Conservation (phyloP, 2,888 invertebrate genomes). For the Drosophila demipolita region DNA sequence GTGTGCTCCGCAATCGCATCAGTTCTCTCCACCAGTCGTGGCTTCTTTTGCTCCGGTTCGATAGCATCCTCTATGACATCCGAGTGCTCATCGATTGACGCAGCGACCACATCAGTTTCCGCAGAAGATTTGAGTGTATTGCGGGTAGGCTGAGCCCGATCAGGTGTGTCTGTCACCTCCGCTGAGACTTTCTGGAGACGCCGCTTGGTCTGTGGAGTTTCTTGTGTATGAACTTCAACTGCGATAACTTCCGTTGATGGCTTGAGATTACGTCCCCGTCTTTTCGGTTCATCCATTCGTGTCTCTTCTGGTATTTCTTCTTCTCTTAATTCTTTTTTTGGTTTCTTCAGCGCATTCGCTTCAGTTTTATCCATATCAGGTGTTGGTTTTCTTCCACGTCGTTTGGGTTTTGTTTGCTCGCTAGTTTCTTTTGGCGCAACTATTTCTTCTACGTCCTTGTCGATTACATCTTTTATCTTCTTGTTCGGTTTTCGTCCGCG, state of each 20-base stretch:
- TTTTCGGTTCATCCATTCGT: not conserved
- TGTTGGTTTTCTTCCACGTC: constrained; percentile 11
- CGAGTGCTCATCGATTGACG: constrained; percentile 3
- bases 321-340: not conserved
- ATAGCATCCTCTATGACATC: constrained; percentile 20
- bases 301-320: not conserved
- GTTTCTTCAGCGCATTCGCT: not conserved
- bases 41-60: constrained; percentile 22
- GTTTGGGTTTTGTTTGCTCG: constrained; percentile 1
- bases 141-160: constrained; percentile 25
- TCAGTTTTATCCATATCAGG: not conserved
- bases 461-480: not conserved
- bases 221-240: not conserved
- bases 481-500: constrained; percentile 17
- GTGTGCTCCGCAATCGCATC: not conserved
- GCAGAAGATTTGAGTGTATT: constrained; percentile 48
- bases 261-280: constrained; percentile 24
- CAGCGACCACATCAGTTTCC: constrained; percentile 22
- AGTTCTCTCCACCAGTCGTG: not conserved
- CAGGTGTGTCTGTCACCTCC: constrained; percentile 18
- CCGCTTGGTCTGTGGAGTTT: constrained; percentile 18
- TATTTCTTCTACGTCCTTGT: not conserved
- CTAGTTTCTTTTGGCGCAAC: not conserved
- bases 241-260: constrained; percentile 29
- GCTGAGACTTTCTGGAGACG: constrained; percentile 38